Base-by-base conservation (phyloP, 2,888 invertebrate genomes). In the Melinaea marsaeus region DNA sequence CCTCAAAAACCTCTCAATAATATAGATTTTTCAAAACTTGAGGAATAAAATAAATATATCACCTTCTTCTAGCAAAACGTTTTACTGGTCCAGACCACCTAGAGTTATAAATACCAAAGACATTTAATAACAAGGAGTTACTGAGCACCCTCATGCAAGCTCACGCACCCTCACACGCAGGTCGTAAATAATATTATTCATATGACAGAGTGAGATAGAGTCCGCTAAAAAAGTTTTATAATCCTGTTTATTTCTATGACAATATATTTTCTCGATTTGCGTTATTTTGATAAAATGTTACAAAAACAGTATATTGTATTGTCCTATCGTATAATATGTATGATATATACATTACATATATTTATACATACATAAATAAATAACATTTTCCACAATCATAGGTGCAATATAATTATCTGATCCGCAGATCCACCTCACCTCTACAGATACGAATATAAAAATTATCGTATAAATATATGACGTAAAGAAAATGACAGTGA, bases 21-120 rank as follows among this genome's bases (percentile, higher is more conserved):
- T 62, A 65, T 67, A 61, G 62, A 56, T 60, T 61, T 55, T 62
- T 58, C 37, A 62, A 57, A 58, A 55, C 13, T 57, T 61, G 48
- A 13, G 13, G 45, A 46, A 58, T 54, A 65, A 63, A 63, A 67
- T 63, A 63, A 61, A 65, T 61, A 65, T 65, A 63, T 56, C 61
- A 65, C 63, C 65, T 67, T 65, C 57, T 63, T 60, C 51, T 63
- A 61, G 61, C 59, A 46, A 35, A 55, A 51, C 58, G 59, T 59
- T 51, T 42, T 56, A 67, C 59, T 58, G 63, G 55, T 57, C 56
- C 13, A 13, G 57, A 60, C 57, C 54, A 57, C 48, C 60, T 57
- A 57, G 32, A 35, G 46, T 57, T 63, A 61, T 67, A 67, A 65
- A 67, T 67, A 67, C 65, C 65, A 57, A 56, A 51, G 48, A 37